A percentile compares a stretch with the other conserved stretches of the same genome.
phyloP scores from a whole-genome alignment of 2,888 invertebrate species.

The Conus canariensis region DNA sequence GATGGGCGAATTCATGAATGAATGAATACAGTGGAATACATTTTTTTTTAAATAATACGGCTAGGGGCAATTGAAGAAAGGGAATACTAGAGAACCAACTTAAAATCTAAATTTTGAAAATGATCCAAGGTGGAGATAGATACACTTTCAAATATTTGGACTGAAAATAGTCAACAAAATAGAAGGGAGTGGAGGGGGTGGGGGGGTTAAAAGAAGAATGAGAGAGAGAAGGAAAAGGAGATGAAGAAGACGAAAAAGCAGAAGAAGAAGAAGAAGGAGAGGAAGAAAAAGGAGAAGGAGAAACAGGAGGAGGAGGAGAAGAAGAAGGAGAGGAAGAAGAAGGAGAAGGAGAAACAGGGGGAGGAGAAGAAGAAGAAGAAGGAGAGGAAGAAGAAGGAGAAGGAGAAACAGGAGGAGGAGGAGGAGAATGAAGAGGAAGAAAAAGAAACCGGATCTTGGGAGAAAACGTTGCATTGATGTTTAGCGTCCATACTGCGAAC shows the following conservation, averaged over 20 bases:
- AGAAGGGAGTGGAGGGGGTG: neutral
- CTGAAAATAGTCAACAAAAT: neutral
- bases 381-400: neutral
- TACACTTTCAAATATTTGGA: no score
- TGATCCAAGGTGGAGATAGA: no score
- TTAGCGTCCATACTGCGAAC: no score
- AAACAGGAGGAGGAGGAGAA: neutral
- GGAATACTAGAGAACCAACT: no score
- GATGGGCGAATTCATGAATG: no score
- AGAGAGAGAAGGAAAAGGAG: neutral
- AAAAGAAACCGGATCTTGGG: neutral
- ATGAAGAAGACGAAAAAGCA: neutral
- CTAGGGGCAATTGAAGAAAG: no score
- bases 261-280: neutral
- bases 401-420: neutral
- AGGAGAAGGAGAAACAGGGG: neutral
- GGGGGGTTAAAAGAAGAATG: neutral
- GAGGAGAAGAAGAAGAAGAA: neutral
- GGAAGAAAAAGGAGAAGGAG: neutral
- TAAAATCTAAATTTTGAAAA: no score
- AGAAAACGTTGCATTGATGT: neutral
- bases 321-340: neutral
- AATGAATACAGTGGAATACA: no score
- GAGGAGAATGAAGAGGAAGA: neutral
- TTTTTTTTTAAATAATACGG: no score